Percentiles rank a stretch among this genome's conserved stretches.
Conservation (phyloP, 1,140 invertebrate species). For the Lineus longissimus region DNA sequence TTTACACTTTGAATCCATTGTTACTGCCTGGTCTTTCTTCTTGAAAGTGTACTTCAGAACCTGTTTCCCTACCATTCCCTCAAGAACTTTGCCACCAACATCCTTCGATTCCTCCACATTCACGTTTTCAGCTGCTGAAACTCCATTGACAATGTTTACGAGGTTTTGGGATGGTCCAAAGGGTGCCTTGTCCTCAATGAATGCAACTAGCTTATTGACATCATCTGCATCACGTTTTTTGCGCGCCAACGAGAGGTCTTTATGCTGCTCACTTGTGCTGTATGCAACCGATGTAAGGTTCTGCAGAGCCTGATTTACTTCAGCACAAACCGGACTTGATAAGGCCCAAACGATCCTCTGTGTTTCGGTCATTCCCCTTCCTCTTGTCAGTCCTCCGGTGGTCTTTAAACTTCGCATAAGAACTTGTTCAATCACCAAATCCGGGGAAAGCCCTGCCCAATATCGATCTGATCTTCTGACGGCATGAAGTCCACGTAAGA, state of each 20-base stretch:
- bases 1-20: slow-evolving; percentile 13
- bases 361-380: slow-evolving; percentile 25
- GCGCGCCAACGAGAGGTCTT: slow-evolving; percentile 12
- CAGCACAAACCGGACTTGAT: slow-evolving; percentile 24
- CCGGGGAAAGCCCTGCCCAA: slow-evolving; percentile 50
- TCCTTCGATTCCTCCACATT: slow-evolving; percentile 17
- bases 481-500: slow-evolving; percentile 21
- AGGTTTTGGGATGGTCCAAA: slow-evolving; percentile 13
- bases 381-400: slow-evolving; percentile 24
- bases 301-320: slow-evolving; percentile 27
- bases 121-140: slow-evolving; percentile 8
- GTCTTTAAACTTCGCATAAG: slow-evolving; percentile 45
- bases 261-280: slow-evolving; percentile 28
- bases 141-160: slow-evolving; percentile 20
- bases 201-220: slow-evolving; percentile 7
- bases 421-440: slow-evolving; percentile 41
- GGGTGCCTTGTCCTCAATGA: slow-evolving; percentile 17
- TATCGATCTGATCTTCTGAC: slow-evolving; percentile 37
- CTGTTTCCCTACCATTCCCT: slow-evolving; percentile 17
- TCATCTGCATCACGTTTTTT: slow-evolving; percentile 21
- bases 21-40: slow-evolving; percentile 18
- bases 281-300: slow-evolving; percentile 17
- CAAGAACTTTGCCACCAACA: slow-evolving; percentile 17
- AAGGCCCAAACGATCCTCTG: slow-evolving; percentile 25
- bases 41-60: slow-evolving; percentile 20